phyloP scores from a whole-genome alignment of 2,797 vertebrate species.

The Liasis olivaceus region DNA sequence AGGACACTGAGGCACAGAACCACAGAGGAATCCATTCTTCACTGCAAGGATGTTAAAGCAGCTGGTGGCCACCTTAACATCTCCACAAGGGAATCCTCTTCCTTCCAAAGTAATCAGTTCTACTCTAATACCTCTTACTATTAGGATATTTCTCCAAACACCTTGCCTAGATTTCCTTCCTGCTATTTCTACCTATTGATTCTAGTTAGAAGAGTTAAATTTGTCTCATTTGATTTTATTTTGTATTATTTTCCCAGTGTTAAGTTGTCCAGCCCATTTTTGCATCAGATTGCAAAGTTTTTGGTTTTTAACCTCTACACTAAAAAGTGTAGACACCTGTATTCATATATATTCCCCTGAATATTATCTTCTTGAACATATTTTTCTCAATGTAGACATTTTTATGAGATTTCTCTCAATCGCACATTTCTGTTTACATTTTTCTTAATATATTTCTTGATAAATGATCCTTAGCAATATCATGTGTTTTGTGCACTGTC shows the following conservation, averaged over 20 bases:
- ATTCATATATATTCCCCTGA: not conserved
- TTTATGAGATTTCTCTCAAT: not conserved
- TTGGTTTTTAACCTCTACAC: too few species aligned
- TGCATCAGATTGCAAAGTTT: too few species aligned
- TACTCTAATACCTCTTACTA: not conserved
- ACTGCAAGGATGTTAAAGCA: not conserved
- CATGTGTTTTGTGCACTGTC: not conserved
- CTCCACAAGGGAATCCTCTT: not conserved
- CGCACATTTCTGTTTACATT: not conserved
- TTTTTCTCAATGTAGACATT: not conserved
- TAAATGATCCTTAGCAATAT: not conserved
- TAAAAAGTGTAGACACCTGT: too few species aligned
- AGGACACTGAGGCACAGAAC: conserved; percentile 19
- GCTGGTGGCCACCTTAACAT: not conserved
- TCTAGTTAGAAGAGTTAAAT: not conserved
- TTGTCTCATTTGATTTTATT: too few species aligned
- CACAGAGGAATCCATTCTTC: too few species aligned
- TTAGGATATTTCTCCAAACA: too few species aligned
- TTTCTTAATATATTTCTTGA: too few species aligned
- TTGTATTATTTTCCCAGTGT: too few species aligned
- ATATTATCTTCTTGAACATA: not conserved
- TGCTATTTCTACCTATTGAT: not conserved
- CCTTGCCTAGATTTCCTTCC: too few species aligned
- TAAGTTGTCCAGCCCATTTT: too few species aligned
- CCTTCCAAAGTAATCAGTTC: not conserved